Evolutionary conservation across 2,113 vertebrate species (phyloP), one percentile per base, ranked within the genome.

Genomic region (Prionailurus viverrinus): DNA sequence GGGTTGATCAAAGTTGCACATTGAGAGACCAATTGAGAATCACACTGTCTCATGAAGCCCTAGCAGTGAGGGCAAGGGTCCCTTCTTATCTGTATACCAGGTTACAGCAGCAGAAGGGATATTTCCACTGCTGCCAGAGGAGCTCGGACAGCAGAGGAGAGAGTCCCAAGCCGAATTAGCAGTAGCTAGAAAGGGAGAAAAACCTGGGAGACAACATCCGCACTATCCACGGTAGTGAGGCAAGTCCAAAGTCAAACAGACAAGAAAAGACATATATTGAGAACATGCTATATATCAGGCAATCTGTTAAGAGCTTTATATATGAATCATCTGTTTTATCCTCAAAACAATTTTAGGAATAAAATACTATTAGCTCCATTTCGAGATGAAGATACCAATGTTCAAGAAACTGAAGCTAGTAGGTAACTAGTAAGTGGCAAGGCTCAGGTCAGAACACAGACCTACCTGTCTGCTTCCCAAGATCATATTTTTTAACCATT

Each of bases 281-380:
- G 79, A 89, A 3, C 12, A 29, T 86, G 41, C 11, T 39, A 13
- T 33, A 23, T 18, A 15, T 25, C 1, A 86, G 36, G 10, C 12
- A 82, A 13, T 41, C 36, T 89, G 19, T 41, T 41, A 73, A 74
- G 7, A 68, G 29, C 2, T 53, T 80, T 65, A 73, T 16, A 84
- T 74, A 19, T 29, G 25, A 94, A 79, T 45, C 41, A 41, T 48
- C 45, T 73, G 4, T 48, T 73, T 96, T 74, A 68, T 8, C 53
- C 68, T 92, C 58, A 53, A 69, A 93, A 61, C 12, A 84, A 66
- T 11, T 41, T 41, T 55, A 48, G 33, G 14, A 87, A 87, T 66
- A 82, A 41, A 83, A 69, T 69, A 58, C 18, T 78, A 39, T 63
- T 68, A 95, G 63, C 29, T 95, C 31, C 91, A 89, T 91, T 94